Base-by-base conservation (phyloP, 2,888 invertebrate species). In the Andrena haemorrhoa region DNA sequence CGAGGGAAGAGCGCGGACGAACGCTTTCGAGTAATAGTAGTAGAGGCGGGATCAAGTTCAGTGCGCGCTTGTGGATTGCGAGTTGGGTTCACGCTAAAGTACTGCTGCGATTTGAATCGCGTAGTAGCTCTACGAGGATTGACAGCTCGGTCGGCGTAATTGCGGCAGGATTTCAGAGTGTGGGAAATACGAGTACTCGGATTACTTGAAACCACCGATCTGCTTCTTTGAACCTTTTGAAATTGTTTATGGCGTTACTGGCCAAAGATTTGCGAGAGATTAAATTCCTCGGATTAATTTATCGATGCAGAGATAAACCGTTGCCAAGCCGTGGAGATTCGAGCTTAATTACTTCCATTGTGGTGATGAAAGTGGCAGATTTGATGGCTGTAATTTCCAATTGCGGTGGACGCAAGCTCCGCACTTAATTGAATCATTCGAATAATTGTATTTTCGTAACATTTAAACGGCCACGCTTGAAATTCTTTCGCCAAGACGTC, bases 341-440 rank as follows among this genome's bases (percentile, higher is more conserved):
- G 69, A 58, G 31, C 41, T 10, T 70, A 77, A 79, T 60, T 51
- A 29, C 41, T 70, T 60, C 64, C 70, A 64, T 60, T 58, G 53
- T 12, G 12, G 8, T 51, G 78, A 79, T 77, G 79, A 79, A 77
- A 79, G 79, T 70, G 64, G 51, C 47, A 65, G 77, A 79, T 79
- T 79, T 53, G 70, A 79, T 77, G 70, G 79, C 65, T 33, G 64
- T 35, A 26, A 65, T 35, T 68, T 68, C 69, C 53, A 33, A 41
- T 49, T 29, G 47, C 47, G 31, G 16, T 12, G 47, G 23, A 49
- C 49, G 60, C 23, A 16, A 61, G 51, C 20, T 56, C n/a, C 20
- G 60, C 41, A 56, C 41, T 33, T 49, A 35, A 79, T 69, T 47
- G 58, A 51, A 47, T 53, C 31, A 47, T 53, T 76, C 63, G 63